Conservation (phyloP, 1,140 invertebrate genomes). For the Eueides isabella region DNA sequence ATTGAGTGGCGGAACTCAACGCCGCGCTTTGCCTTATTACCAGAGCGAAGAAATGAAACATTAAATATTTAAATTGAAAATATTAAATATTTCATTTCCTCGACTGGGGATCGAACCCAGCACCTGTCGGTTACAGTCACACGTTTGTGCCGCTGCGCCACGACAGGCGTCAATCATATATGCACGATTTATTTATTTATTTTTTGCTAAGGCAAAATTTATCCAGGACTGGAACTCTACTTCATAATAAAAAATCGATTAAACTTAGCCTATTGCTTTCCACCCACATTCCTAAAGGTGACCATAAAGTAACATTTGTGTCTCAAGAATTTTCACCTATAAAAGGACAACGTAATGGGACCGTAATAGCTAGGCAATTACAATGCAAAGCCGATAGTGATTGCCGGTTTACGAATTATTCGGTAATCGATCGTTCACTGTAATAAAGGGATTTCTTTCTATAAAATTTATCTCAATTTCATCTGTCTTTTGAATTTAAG, state of each 20-base stretch:
- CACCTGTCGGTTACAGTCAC: too few relatives aligned
- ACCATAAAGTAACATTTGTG: constrained; percentile 19
- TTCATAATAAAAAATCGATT: neutral
- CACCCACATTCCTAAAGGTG: constrained; percentile 4
- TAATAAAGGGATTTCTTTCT: constrained; percentile 51
- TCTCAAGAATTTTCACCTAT: constrained; percentile 29
- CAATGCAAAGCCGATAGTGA: constrained; percentile 65
- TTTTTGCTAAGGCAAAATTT: too few relatives aligned
- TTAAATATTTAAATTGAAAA: too few relatives aligned
- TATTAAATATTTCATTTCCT: too few relatives aligned
- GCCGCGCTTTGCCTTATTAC: too few relatives aligned
- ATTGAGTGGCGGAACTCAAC: too few relatives aligned
- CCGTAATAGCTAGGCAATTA: constrained; percentile 65
- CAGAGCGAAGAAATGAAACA: too few relatives aligned
- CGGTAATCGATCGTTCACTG: constrained; percentile 65
- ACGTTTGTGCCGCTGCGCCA: too few relatives aligned
- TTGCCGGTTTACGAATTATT: constrained; percentile 76
- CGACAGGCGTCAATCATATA: too few relatives aligned
- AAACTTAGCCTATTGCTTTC: neutral
- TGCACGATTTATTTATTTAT: too few relatives aligned
- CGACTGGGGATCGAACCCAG: too few relatives aligned
- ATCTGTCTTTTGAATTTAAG: neutral
- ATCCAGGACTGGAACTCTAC: too few relatives aligned
- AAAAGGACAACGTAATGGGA: constrained; percentile 36
- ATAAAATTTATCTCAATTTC: neutral